A percentile compares a stretch with the other conserved stretches of the same genome.
Evolutionary conservation across 2,113 vertebrate genomes (phyloP).

Genomic region (Pipa parva): DNA sequence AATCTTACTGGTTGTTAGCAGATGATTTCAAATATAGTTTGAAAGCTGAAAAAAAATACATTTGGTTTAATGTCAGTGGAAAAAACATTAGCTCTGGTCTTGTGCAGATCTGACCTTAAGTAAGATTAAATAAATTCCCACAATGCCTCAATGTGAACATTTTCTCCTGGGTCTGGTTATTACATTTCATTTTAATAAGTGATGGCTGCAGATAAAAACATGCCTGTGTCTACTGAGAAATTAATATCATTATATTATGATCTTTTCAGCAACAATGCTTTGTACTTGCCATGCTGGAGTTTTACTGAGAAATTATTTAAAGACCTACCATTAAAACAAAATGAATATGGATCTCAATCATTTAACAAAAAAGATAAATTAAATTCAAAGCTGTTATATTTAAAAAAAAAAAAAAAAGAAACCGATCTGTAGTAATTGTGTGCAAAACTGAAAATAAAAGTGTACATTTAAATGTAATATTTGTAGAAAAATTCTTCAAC

Average conservation of each 20-base stretch:
- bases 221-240: neutral
- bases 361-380: no score
- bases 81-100: neutral
- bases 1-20: no score
- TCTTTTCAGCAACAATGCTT: neutral
- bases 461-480: no score
- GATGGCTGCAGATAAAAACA: neutral
- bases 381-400: no score
- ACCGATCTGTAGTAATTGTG: no score
- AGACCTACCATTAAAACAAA: no score
- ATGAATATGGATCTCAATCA: no score
- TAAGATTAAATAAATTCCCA: conserved; percentile 1
- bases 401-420: no score
- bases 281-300: no score
- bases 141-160: neutral
- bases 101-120: conserved; percentile 1
- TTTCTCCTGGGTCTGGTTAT: neutral
- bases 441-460: no score
- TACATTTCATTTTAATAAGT: conserved; percentile 1
- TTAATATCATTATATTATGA: conserved; percentile 6
- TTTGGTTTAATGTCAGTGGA: neutral
- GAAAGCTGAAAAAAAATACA: neutral
- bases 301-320: no score
- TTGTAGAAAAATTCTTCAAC: no score
- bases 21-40: neutral